Evolutionary conservation across 2,888 invertebrate species (phyloP).

Genomic region (Meteorus cinctellus): DNA sequence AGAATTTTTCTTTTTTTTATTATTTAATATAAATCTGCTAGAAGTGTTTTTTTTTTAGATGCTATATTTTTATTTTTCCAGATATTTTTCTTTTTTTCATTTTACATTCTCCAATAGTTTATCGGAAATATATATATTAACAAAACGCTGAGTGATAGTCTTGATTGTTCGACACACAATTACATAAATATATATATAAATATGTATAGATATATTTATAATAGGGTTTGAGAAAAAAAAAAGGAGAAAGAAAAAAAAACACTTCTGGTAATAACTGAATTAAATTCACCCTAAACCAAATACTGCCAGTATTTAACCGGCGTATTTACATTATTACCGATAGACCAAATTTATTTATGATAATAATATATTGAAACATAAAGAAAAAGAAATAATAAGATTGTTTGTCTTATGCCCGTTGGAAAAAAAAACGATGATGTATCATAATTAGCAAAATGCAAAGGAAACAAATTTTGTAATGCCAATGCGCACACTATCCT

Average conservation of each 20-base stretch:
- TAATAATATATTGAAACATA: slow-evolving; percentile 70
- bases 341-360: slow-evolving; percentile 74
- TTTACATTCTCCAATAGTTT: background rate
- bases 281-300: slow-evolving; percentile 67
- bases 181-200: background rate
- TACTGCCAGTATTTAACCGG: slow-evolving; percentile 71
- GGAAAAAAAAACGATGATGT: slow-evolving; percentile 65
- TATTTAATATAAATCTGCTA: background rate
- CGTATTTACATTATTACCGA: slow-evolving; percentile 73
- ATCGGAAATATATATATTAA: background rate
- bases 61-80: background rate
- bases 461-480: slow-evolving; percentile 67
- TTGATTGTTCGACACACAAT: background rate
- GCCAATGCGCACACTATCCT: slow-evolving; percentile 69
- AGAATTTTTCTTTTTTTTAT: slow-evolving; percentile 12
- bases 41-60: slow-evolving; percentile 2
- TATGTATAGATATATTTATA: slow-evolving; percentile 18
- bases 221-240: slow-evolving; percentile 23
- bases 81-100: background rate
- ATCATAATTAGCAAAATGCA: slow-evolving; percentile 59
- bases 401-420: slow-evolving; percentile 68
- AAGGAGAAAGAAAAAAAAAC: slow-evolving; percentile 14
- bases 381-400: slow-evolving; percentile 47
- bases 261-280: slow-evolving; percentile 59
- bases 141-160: background rate